Evolutionary conservation across 2,113 vertebrate species (phyloP).

Genomic region (Hipposideros armiger): DNA sequence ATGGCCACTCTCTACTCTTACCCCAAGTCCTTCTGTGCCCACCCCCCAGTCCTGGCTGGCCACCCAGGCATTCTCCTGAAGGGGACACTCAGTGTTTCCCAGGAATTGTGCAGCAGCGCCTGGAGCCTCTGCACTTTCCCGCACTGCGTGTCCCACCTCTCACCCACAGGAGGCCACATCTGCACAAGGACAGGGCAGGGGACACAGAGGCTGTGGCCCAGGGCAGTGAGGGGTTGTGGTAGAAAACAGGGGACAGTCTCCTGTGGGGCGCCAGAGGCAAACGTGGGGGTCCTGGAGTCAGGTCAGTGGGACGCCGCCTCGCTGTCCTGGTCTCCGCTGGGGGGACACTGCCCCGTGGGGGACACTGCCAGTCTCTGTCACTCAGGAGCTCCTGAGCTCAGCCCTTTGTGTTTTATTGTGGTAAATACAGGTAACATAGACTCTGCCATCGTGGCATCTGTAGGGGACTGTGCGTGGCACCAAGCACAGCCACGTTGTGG

Average conservation of each 20-base stretch:
- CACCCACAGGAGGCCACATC: background rate
- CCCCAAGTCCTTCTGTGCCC: background rate
- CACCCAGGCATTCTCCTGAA: rapidly evolving
- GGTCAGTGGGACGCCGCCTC: background rate
- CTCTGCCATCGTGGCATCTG: rapidly evolving
- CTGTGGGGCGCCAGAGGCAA: background rate
- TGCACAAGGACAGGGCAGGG: background rate
- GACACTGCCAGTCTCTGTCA: too few relatives aligned
- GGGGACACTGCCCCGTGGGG: background rate
- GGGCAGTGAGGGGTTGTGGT: too few relatives aligned
- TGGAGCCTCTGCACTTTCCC: too few relatives aligned
- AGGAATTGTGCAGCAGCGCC: rapidly evolving
- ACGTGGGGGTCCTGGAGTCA: rapidly evolving
- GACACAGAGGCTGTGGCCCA: background rate
- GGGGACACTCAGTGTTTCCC: too few relatives aligned
- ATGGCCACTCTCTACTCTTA: background rate
- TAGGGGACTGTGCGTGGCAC: rapidly evolving
- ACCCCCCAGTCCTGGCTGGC: rapidly evolving
- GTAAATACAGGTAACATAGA: too few relatives aligned
- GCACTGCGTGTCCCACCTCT: rapidly evolving
- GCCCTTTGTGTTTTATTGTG: background rate
- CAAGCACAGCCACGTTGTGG: rapidly evolving
- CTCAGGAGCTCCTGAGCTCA: rapidly evolving
- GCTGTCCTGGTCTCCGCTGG: rapidly evolving
- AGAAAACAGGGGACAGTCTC: background rate